Conservation (phyloP, 2,797 vertebrate genomes). For the Todus mexicanus region DNA sequence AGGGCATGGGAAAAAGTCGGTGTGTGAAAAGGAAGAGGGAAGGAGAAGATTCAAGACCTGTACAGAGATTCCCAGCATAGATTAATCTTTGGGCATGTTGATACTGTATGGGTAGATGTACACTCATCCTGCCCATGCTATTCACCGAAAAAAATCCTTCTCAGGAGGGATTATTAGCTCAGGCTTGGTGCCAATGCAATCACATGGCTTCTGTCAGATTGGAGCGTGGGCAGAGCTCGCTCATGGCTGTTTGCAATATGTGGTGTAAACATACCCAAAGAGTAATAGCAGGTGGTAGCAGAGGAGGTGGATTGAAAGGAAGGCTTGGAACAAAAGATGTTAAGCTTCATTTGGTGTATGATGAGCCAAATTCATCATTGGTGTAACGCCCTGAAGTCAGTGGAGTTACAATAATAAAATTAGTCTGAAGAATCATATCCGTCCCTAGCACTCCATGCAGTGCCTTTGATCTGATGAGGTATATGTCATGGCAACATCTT, state of each 20-base stretch:
- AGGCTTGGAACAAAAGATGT: slow-evolving; percentile 59
- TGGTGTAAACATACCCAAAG: slow-evolving; percentile 56
- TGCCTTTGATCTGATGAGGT: slow-evolving; percentile 43
- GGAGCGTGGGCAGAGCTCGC: slow-evolving; percentile 58
- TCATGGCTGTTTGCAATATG: slow-evolving; percentile 64
- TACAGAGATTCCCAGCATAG: not conserved
- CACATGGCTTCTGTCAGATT: slow-evolving; percentile 59
- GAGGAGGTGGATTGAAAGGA: slow-evolving; percentile 47
- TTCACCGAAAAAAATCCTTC: slow-evolving; percentile 18
- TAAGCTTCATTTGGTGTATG: slow-evolving; percentile 49
- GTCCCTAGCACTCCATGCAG: not conserved
- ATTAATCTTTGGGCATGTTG: slow-evolving; percentile 27
- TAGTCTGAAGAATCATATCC: slow-evolving; percentile 31
- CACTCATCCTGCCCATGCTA: not conserved
- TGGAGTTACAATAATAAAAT: slow-evolving; percentile 48
- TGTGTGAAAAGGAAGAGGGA: not conserved
- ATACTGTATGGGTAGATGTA: not conserved
- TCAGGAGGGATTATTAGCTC: slow-evolving; percentile 48
- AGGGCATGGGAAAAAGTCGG: not conserved
- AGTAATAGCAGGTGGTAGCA: slow-evolving; percentile 64
- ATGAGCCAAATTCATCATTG: slow-evolving; percentile 53
- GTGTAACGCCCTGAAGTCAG: slow-evolving; percentile 44
- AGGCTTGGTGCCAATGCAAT: slow-evolving; percentile 35
- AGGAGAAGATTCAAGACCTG: not conserved
- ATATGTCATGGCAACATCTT: slow-evolving; percentile 39